Base-by-base conservation (phyloP, 2,113 vertebrate genomes). In the Pomatostomus ruficeps region DNA sequence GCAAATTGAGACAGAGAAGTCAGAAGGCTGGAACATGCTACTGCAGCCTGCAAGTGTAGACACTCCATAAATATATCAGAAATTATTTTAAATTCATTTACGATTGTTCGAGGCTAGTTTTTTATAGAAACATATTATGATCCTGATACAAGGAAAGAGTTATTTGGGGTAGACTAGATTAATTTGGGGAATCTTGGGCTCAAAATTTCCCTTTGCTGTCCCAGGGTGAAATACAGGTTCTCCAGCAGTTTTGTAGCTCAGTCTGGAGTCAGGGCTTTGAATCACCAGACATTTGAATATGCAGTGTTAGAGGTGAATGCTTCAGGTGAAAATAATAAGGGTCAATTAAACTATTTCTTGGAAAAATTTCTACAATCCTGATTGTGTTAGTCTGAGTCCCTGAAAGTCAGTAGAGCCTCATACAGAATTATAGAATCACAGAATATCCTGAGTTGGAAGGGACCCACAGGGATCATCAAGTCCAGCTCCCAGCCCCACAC, bases 401-500 rank as follows among this genome's bases (percentile, higher is more conserved):
- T 77, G 38, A 48, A 40, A 24, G 18, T 58, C 84, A 80, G 58
- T 6, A 76, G 20, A 63, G 12, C 19, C 19, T 63, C 29, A 26
- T 16, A 38, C 33, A 52, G 22, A 59, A 38, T 36, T 38, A 59
- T 0, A 45, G 45, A 68, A 43, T 6, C 28, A 38, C 33, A 23
- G 33, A 52, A 38, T 3, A 24, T 4, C 2, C 23, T 68, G 45
- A 24, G 7, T 0, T 20, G 54, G 45, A 23, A 68, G 33, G 22
- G 12, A 61, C 12, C 1, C 3, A 33, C 2, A 8, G 4, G 5
- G 22, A 68, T n/a, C 54, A 59, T 6, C 0, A 1, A 8, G 18
- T 59, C 2, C 14, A 45, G 0, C 33, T n/a, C 28, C 72, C 20
- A 33, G 5, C 2, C 14, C 26, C 31, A 4, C 52, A 36, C 45